Percentiles rank a stretch among this genome's conserved stretches.
These are phyloP conservation scores for Montipora capitata DNA, from an alignment of 92 coral and sea anemone genomes.

Conservation along the genomic window DNA sequence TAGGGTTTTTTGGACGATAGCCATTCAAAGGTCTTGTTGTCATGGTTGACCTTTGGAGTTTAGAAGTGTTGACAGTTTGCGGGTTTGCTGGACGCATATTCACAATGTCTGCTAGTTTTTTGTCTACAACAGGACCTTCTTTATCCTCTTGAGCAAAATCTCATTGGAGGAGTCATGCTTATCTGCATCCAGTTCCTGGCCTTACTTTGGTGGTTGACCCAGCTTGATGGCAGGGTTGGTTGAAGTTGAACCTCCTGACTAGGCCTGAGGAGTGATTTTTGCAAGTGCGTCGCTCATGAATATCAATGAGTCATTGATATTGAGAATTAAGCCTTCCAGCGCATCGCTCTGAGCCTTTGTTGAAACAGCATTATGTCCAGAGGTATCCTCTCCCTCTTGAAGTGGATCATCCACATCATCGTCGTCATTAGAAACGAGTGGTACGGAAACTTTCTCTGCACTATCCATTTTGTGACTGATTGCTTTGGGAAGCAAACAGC, in stretches of 20 bases:
- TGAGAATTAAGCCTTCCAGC: neutral
- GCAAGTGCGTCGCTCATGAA: neutral
- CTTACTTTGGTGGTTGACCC: neutral
- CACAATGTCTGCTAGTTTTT: neutral
- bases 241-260: neutral
- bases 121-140: neutral
- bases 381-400: neutral
- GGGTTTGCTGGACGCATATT: neutral
- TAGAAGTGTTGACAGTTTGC: neutral
- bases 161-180: neutral
- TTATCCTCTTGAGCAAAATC: neutral
- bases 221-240: neutral
- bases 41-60: neutral
- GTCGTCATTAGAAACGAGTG: neutral
- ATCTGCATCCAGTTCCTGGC: neutral
- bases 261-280: neutral
- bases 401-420: neutral
- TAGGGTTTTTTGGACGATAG: neutral
- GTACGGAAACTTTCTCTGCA: neutral
- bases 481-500: neutral
- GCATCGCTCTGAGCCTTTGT: neutral
- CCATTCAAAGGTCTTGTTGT: neutral
- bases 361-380: neutral
- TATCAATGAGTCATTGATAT: neutral
- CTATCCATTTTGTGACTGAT: neutral